Conservation (phyloP, 2,888 invertebrate genomes). For the Leptothorax acervorum region DNA sequence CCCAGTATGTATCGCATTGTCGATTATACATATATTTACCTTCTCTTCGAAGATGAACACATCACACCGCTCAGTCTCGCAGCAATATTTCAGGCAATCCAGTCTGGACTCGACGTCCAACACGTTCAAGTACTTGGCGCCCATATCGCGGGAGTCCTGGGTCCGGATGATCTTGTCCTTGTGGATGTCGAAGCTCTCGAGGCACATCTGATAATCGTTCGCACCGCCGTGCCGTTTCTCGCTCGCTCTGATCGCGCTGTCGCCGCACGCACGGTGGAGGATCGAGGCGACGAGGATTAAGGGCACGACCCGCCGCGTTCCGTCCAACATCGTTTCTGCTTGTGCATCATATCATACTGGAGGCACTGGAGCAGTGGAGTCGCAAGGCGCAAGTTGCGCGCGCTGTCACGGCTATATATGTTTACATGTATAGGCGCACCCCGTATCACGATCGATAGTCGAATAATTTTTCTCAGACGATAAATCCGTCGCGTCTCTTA, state of each 20-base stretch:
- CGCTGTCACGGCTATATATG: background rate
- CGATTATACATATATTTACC: conserved; percentile 85
- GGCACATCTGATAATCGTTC: conserved; percentile 87
- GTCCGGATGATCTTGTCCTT: conserved; percentile 96
- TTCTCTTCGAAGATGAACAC: conserved; percentile 97
- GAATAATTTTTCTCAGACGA: background rate
- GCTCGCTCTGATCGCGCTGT: conserved; percentile 71
- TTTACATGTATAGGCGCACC: too few relatives aligned
- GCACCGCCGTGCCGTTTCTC: conserved; percentile 86
- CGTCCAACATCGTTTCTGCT: conserved; percentile 76
- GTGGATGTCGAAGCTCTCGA: conserved; percentile 93
- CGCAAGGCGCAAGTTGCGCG: conserved; percentile 1
- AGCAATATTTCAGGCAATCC: conserved; percentile 95
- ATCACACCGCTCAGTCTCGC: conserved; percentile 94
- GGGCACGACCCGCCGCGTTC: conserved; percentile 72
- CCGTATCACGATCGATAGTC: conserved; percentile 26
- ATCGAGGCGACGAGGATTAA: conserved; percentile 76
- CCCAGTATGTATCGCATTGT: too few relatives aligned
- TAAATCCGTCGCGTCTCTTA: background rate
- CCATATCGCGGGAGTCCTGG: conserved; percentile 94
- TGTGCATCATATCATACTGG: conserved; percentile 8
- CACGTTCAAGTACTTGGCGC: conserved; percentile 95
- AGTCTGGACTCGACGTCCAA: conserved; percentile 92
- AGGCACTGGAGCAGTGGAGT: background rate
- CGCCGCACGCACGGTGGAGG: conserved; percentile 73